phyloP scores from a whole-genome alignment of 2,888 invertebrate species.

The Sepioteuthis lessoniana region DNA sequence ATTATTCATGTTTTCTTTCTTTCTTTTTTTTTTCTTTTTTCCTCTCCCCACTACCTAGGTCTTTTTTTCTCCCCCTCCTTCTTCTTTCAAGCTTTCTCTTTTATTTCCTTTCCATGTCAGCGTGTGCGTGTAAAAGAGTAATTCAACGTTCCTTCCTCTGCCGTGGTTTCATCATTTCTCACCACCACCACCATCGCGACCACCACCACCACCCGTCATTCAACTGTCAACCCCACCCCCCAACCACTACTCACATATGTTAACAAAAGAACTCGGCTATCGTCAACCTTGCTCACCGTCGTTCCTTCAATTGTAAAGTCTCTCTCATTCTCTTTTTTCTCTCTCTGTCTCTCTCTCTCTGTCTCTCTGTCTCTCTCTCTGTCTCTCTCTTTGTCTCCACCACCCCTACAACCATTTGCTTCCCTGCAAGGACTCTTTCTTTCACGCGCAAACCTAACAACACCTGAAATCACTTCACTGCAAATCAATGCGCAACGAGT shows the following conservation, averaged over 20 bases:
- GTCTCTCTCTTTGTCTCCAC: not conserved
- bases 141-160: not conserved
- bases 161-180: not conserved
- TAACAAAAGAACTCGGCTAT: not conserved
- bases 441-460: constrained; percentile 16
- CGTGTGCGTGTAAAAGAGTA: not conserved
- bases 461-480: constrained; percentile 23
- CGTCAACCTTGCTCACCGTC: not conserved
- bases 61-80: too few species aligned
- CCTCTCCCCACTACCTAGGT: too few species aligned
- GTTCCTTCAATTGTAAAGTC: not conserved
- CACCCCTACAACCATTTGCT: not conserved
- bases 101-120: not conserved
- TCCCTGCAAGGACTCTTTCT: not conserved
- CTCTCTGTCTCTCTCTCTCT: too few species aligned
- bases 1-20: too few species aligned
- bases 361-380: too few species aligned
- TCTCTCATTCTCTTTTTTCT: too few species aligned
- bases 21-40: too few species aligned
- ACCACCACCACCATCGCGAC: not conserved
- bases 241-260: not conserved
- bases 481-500: constrained; percentile 33
- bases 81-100: not conserved
- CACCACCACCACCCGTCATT: not conserved
- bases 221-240: too few species aligned